Evolutionary conservation across 2,113 vertebrate genomes (phyloP).

Genomic region (Chloropsis hardwickii): DNA sequence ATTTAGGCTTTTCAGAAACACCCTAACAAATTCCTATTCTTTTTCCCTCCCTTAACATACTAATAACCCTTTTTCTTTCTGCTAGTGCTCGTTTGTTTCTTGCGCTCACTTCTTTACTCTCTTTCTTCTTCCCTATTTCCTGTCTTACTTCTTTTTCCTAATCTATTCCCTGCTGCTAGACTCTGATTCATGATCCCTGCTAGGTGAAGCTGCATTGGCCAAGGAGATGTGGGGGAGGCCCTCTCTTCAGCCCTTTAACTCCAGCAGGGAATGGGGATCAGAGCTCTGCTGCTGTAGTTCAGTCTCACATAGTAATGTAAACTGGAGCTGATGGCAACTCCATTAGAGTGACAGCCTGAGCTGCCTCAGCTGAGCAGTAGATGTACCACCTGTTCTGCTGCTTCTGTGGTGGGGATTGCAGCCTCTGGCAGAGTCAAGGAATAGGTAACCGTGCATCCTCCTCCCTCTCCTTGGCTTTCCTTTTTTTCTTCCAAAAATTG

Average conservation of each 20-base stretch:
- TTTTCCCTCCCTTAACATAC: background rate
- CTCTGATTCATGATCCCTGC: background rate
- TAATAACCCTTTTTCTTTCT: background rate
- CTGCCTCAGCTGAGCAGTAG: background rate
- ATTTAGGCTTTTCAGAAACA: background rate
- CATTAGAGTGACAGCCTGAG: background rate
- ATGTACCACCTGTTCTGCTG: background rate
- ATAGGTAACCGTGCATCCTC: accelerated
- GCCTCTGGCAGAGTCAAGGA: background rate
- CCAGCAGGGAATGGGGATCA: background rate
- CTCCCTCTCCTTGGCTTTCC: background rate
- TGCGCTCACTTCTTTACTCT: background rate
- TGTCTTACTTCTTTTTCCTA: background rate
- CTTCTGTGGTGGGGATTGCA: background rate
- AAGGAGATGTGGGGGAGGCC: background rate
- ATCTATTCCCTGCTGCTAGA: background rate
- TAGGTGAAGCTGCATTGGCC: background rate
- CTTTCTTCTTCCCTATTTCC: background rate
- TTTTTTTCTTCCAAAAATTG: background rate
- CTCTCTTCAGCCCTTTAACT: background rate
- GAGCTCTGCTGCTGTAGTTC: background rate
- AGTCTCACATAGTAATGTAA: background rate
- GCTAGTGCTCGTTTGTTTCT: background rate
- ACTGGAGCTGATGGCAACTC: background rate
- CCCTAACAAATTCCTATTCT: background rate